Base-by-base conservation (phyloP, 2,888 invertebrate species). In the Amphipyra tragopoginis region DNA sequence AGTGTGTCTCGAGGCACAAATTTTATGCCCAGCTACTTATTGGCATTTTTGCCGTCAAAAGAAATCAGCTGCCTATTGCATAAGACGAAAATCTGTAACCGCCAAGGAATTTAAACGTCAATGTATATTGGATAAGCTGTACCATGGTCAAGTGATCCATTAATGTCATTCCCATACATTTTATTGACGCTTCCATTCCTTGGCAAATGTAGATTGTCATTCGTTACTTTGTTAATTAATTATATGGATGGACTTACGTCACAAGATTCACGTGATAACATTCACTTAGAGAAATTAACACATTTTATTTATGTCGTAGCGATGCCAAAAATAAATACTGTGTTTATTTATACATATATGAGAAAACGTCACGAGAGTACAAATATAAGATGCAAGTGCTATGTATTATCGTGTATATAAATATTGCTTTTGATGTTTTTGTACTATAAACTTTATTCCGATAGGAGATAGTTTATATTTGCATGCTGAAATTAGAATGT, bases 361-460 rank as follows among this genome's bases (percentile, higher is more conserved):
- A 21, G 34, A 47, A 50, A 50, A 55, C 55, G 45, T 69, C 70
- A 15, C 29, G 29, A 2, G 38, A 62, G 29, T 38, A 70, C 36
- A 62, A 39, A 47, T 47, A 49, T 38, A 53, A 48, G 34, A 29
- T 47, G 42, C 42, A 50, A 21, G 39, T 49, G 42, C 29, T 45
- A 21, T 50, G 36, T 36, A 36, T 57, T 44, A 21, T 40, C 43
- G 21, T 40, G 54, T 11, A 15, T 36, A 15, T 40, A 36, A 34
- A 48, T 14, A 42, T n/a, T 10, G n/a, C 3, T 33, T 7, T 10
- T 7, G 1, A 29, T 29, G 10, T 36, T 36, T 36, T 7, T 10
- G 9, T 36, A 36, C 6, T 36, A 36, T 36, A 7, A 7, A 29
- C 29, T 7, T 5, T 29, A 29, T 29, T 29, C 5, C 29, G 1